Base-by-base conservation (phyloP, 2,888 invertebrate species). In the Scaptodrosophila latifasciaeformis region DNA sequence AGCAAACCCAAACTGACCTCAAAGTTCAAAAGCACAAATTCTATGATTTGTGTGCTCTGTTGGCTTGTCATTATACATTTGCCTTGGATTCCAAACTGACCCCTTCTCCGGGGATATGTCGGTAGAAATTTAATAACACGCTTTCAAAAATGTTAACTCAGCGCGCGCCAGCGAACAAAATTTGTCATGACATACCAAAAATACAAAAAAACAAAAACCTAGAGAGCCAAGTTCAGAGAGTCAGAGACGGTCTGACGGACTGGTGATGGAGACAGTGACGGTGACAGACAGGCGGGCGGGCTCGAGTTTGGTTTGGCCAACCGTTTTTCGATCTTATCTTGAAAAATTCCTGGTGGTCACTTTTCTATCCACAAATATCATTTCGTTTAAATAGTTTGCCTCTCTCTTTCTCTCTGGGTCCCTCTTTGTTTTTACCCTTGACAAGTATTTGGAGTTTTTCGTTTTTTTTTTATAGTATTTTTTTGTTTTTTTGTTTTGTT, bases 351-450 rank as follows among this genome's bases (percentile, higher is more conserved):
- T 80, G 82, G 77, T 82, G 80, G 80, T 82, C 80, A 80, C 80
- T 82, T 82, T 80, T 80, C 80, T 77, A 80, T 82, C 70, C 68
- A 67, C 63, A 47, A 81, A 77, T 82, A 81, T 82, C 82, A 80
- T 77, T 80, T 80, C 71, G 77, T 70, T 82, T 82, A 72, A 81
- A 71, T 79, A 77, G 74, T 79, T 74, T 69, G 69, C 57, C 59
- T 60, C 51, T 13, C 51, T 54, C 54, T 56, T 18, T 54, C 4
- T 6, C 12, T 30, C n/a, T n/a, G n/a, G n/a, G n/a, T 24, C 24
- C 24, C 1, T 13, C 13, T 19, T 48, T 39, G 45, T 43, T 59
- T 65, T 49, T 55, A 15, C 37, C 37, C 37, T 2, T 12, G 5
- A 12, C 5, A 10, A 13, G 13, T 15, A 34, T 12, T 12, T 31